phyloP scores from a whole-genome alignment of 2,888 invertebrate genomes.

The Drosophila pseudotalamancana region DNA sequence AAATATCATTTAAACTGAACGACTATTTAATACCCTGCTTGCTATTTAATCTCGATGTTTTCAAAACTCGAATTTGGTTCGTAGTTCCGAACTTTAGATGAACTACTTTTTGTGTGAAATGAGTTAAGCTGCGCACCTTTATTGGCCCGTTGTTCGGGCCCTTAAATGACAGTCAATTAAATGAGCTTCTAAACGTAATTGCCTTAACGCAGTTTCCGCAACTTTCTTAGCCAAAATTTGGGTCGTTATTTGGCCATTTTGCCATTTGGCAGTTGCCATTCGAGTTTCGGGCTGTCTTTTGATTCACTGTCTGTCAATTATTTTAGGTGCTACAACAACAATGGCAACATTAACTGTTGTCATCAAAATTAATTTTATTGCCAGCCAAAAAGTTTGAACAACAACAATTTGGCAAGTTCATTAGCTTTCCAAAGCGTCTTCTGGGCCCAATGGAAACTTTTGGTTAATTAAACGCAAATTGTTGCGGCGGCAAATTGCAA shows the following conservation, averaged over 20 bases:
- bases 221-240: slow-evolving; percentile 25
- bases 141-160: background rate
- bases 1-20: no score
- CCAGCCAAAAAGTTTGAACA: slow-evolving; percentile 77
- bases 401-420: slow-evolving; percentile 69
- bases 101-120: background rate
- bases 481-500: slow-evolving; percentile 79
- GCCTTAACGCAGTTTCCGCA: slow-evolving; percentile 22
- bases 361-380: slow-evolving; percentile 81
- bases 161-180: slow-evolving; percentile 24
- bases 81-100: background rate
- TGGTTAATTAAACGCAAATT: slow-evolving; percentile 81
- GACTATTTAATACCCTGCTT: no score
- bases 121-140: background rate
- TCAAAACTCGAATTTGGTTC: no score
- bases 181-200: slow-evolving; percentile 30
- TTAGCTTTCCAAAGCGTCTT: slow-evolving; percentile 67
- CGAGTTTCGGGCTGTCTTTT: slow-evolving; percentile 24
- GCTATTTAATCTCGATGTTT: no score
- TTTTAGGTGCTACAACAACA: slow-evolving; percentile 6
- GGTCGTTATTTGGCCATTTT: slow-evolving; percentile 26
- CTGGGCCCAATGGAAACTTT: slow-evolving; percentile 43
- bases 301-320: slow-evolving; percentile 54
- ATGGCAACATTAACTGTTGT: slow-evolving; percentile 42
- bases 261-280: slow-evolving; percentile 40